Percentiles rank a stretch among this genome's conserved stretches.
Conservation (phyloP, 2,113 vertebrate genomes). For the Oncorhynchus clarkii region DNA sequence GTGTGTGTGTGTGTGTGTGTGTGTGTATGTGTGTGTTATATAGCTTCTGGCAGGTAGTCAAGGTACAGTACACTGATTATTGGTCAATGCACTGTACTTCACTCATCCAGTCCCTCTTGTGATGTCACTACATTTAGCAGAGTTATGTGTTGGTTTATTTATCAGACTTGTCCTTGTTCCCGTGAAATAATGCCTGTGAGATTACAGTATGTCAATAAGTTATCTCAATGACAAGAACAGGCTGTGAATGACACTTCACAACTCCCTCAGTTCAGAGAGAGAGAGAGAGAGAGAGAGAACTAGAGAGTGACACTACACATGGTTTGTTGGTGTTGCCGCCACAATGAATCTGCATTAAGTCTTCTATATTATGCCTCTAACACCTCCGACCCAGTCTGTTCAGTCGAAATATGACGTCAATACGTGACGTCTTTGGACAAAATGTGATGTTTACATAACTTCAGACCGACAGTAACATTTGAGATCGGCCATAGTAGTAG, state of each 20-base stretch:
- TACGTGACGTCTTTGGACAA: too few relatives aligned
- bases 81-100: not conserved
- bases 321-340: not conserved
- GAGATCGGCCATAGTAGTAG: too few relatives aligned
- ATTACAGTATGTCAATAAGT: not conserved
- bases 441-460: too few relatives aligned
- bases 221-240: not conserved
- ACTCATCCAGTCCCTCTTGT: not conserved
- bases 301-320: not conserved
- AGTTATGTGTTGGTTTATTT: not conserved
- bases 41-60: not conserved
- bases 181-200: not conserved
- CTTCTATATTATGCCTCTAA: too few relatives aligned
- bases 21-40: not conserved
- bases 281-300: too few relatives aligned
- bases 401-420: too few relatives aligned
- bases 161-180: not conserved
- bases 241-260: not conserved
- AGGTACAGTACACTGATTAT: not conserved
- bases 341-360: too few relatives aligned
- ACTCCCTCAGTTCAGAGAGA: too few relatives aligned
- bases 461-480: too few relatives aligned
- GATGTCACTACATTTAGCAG: not conserved
- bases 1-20: not conserved
- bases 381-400: too few relatives aligned